phyloP scores from a whole-genome alignment of 2,888 invertebrate species.

The Altica lythri region DNA sequence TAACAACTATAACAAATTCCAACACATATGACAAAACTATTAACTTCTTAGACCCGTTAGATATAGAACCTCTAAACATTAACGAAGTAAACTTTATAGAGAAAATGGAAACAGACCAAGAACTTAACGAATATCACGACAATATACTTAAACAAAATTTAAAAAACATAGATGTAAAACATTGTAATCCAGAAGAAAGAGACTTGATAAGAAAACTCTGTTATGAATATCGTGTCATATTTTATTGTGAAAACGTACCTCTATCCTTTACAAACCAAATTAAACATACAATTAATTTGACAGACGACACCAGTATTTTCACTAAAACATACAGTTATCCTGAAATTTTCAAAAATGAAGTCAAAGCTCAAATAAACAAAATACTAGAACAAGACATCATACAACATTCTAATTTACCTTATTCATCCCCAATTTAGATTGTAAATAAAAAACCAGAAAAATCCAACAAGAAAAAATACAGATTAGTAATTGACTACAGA shows the following conservation, averaged over 20 bases:
- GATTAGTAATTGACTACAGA: conserved; percentile 32
- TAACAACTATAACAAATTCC: not conserved
- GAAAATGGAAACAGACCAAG: not conserved
- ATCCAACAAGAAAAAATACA: conserved; percentile 33
- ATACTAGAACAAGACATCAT: conserved; percentile 36
- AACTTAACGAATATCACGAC: not conserved
- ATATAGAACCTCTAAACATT: not conserved
- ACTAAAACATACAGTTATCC: conserved; percentile 42
- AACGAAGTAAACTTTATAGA: not conserved
- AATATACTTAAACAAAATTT: too few relatives aligned
- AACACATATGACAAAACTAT: not conserved
- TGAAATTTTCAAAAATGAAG: conserved; percentile 38
- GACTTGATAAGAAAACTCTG: too few relatives aligned
- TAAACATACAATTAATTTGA: conserved; percentile 35
- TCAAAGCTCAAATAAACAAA: conserved; percentile 30
- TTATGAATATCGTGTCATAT: conserved; percentile 31
- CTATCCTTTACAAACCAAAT: conserved; percentile 35
- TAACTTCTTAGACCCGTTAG: not conserved
- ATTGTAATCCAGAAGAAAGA: too few relatives aligned
- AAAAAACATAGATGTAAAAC: too few relatives aligned
- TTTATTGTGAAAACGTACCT: conserved; percentile 23
- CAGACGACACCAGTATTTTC: conserved; percentile 29
- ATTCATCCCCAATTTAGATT: conserved; percentile 35
- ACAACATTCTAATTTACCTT: conserved; percentile 27
- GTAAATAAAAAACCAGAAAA: conserved; percentile 32